Percentiles rank a stretch among this genome's conserved stretches.
Conservation (phyloP, 2,888 invertebrate species). For the Philereme vetulata region DNA sequence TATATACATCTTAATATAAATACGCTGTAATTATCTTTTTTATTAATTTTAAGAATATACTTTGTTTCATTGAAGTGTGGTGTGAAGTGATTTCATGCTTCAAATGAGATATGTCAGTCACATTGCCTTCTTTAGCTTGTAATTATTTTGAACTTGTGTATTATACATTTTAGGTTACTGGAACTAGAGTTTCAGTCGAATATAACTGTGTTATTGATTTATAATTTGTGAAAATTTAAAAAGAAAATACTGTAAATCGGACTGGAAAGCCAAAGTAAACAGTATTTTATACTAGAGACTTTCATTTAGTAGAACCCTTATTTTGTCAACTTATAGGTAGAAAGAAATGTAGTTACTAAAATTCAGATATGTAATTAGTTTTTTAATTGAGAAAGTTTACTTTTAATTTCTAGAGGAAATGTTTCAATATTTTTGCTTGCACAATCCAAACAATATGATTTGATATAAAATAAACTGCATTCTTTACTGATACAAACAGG, state of each 20-base stretch:
- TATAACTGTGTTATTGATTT: slow-evolving; percentile 76
- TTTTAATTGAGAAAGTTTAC: slow-evolving; percentile 80
- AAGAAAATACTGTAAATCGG: slow-evolving; percentile 79
- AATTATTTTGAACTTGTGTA: slow-evolving; percentile 63
- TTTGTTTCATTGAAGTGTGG: slow-evolving; percentile 52
- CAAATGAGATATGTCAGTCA: slow-evolving; percentile 37
- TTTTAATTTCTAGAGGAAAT: slow-evolving; percentile 88
- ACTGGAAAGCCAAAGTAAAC: slow-evolving; percentile 83
- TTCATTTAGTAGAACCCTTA: slow-evolving; percentile 43
- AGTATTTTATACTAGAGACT: slow-evolving; percentile 73
- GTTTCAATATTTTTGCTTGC: slow-evolving; percentile 80
- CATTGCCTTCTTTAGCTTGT: slow-evolving; percentile 60
- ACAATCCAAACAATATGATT: slow-evolving; percentile 89
- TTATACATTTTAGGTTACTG: slow-evolving; percentile 66
- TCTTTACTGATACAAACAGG: slow-evolving; percentile 88
- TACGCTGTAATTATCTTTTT: slow-evolving; percentile 79
- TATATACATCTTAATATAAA: slow-evolving; percentile 72
- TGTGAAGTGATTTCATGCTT: slow-evolving; percentile 36
- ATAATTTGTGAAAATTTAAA: slow-evolving; percentile 73
- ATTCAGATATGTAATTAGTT: slow-evolving; percentile 31
- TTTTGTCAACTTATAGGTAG: not conserved
- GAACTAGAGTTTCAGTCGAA: slow-evolving; percentile 68
- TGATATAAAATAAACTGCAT: slow-evolving; percentile 92
- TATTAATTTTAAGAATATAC: slow-evolving; percentile 76
- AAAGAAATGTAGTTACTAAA: slow-evolving; percentile 43